phyloP scores from a whole-genome alignment of 2,797 vertebrate genomes.

The Pantherophis alleghaniensis region DNA sequence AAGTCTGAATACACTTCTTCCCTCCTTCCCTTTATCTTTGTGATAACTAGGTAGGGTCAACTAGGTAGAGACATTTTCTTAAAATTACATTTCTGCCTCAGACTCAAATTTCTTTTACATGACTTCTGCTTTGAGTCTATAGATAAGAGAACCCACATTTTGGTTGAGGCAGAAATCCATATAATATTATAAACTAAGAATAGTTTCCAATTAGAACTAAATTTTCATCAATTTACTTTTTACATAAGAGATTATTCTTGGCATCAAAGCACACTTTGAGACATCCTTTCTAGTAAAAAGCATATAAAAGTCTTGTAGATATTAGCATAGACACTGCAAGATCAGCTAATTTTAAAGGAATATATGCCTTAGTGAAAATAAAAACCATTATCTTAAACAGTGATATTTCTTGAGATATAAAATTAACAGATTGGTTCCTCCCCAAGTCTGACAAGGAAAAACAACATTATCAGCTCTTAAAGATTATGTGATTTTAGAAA shows the following conservation, averaged over 20 bases:
- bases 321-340: not conserved
- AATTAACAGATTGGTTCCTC: not conserved
- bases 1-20: too few relatives aligned
- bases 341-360: not conserved
- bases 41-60: too few relatives aligned
- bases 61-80: too few relatives aligned
- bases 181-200: too few relatives aligned
- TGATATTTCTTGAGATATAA: not conserved
- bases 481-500: not conserved
- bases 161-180: too few relatives aligned
- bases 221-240: not conserved
- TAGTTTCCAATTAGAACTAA: too few relatives aligned
- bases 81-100: too few relatives aligned
- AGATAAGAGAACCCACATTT: too few relatives aligned
- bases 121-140: too few relatives aligned
- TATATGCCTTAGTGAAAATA: not conserved
- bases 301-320: not conserved
- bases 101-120: too few relatives aligned
- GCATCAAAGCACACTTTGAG: not conserved
- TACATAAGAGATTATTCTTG: not conserved
- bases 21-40: too few relatives aligned
- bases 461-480: not conserved
- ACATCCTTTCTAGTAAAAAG: too few relatives aligned
- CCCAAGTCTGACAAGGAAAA: not conserved
- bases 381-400: not conserved